phyloP scores from a whole-genome alignment of 2,888 invertebrate species.

The Clanis bilineata region DNA sequence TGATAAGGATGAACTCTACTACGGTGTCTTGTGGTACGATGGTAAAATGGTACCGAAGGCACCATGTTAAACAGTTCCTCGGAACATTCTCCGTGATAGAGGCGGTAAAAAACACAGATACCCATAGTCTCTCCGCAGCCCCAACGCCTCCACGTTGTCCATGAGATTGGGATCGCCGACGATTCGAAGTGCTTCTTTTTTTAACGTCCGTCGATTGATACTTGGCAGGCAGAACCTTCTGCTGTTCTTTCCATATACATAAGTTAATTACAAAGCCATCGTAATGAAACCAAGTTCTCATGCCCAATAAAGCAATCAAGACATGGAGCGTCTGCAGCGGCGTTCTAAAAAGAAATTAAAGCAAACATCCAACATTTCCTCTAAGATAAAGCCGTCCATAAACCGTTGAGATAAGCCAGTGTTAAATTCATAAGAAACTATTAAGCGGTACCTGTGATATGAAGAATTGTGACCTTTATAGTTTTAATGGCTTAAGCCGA shows the following conservation, averaged over 20 bases:
- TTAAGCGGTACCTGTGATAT: constrained; percentile 54
- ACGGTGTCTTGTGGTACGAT: too few relatives aligned
- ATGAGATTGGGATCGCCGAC: too few relatives aligned
- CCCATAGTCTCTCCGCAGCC: too few relatives aligned
- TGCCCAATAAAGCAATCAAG: constrained; percentile 27
- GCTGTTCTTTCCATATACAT: background rate
- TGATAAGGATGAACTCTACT: too few relatives aligned
- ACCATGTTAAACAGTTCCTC: too few relatives aligned
- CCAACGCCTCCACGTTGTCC: too few relatives aligned
- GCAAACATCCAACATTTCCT: constrained; percentile 62
- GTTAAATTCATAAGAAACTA: constrained; percentile 67
- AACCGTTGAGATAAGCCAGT: constrained; percentile 61
- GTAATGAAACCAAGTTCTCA: constrained; percentile 8
- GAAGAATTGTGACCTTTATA: constrained; percentile 44
- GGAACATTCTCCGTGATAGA: too few relatives aligned
- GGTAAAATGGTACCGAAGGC: too few relatives aligned
- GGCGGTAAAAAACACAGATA: too few relatives aligned
- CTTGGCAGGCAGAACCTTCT: background rate
- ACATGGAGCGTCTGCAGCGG: constrained; percentile 15
- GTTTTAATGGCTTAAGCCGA: constrained; percentile 20
- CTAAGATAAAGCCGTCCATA: constrained; percentile 58
- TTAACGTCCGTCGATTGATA: too few relatives aligned
- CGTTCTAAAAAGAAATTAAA: constrained; percentile 27
- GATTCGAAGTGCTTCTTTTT: too few relatives aligned
- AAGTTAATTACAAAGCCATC: constrained; percentile 4